phyloP scores from a whole-genome alignment of 2,797 vertebrate species.

The Cephalopachus bancanus region DNA sequence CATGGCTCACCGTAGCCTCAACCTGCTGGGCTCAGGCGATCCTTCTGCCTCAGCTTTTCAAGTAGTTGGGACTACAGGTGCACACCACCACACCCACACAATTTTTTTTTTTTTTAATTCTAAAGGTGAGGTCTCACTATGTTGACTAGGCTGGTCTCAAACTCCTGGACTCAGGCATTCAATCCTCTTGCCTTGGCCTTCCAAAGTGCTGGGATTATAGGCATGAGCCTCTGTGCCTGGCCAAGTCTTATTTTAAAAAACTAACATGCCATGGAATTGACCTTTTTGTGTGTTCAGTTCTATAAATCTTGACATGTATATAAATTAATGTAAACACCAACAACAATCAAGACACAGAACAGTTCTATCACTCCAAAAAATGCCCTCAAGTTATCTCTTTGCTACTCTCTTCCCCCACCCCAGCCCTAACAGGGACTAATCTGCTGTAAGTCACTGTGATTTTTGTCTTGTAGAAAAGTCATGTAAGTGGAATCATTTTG shows the following conservation, averaged over 20 bases:
- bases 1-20: not conserved
- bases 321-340: not conserved
- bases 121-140: not conserved
- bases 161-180: not conserved
- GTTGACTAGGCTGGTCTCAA: not conserved
- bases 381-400: not conserved
- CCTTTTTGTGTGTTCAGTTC: not conserved
- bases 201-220: not conserved
- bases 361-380: not conserved
- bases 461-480: conserved; percentile 3
- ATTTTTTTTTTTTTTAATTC: not conserved
- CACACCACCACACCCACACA: not conserved
- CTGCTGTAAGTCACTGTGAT: not conserved
- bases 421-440: not conserved
- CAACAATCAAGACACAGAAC: not conserved
- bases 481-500: conserved; percentile 11
- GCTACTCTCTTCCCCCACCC: not conserved
- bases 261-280: too few species aligned
- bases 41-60: not conserved
- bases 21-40: not conserved
- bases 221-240: not conserved
- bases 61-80: not conserved
- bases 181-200: not conserved
- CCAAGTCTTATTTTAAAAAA: not conserved
- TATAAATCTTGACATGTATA: not conserved